A percentile compares a stretch with the other conserved stretches of the same genome.
Conservation (phyloP, 2,888 invertebrate genomes). For the Leptinotarsa rubiginosa region DNA sequence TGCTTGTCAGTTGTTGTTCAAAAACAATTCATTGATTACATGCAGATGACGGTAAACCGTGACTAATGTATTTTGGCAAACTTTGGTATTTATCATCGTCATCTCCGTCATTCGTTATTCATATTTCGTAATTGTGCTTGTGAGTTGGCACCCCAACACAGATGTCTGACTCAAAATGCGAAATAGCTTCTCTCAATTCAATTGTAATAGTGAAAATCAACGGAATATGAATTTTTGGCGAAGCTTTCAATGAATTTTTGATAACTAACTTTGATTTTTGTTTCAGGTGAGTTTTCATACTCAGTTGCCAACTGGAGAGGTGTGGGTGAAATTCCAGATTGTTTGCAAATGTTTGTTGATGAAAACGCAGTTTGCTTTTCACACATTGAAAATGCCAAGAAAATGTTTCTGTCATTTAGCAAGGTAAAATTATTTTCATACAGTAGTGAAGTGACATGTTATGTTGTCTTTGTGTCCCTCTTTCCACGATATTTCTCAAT, state of each 20-base stretch:
- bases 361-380: too few relatives aligned
- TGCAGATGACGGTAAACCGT: not conserved
- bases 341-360: too few relatives aligned
- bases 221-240: not conserved
- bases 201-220: not conserved
- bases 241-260: too few relatives aligned
- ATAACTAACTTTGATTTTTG: not conserved
- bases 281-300: slow-evolving; percentile 3
- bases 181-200: too few relatives aligned
- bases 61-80: slow-evolving; percentile 9
- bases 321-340: not conserved
- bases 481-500: too few relatives aligned
- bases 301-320: not conserved
- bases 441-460: too few relatives aligned
- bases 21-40: not conserved
- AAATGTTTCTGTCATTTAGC: too few relatives aligned
- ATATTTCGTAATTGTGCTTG: not conserved
- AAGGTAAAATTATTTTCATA: too few relatives aligned
- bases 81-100: not conserved
- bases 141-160: too few relatives aligned
- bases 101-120: not conserved
- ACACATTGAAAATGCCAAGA: too few relatives aligned
- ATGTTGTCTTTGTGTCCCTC: too few relatives aligned
- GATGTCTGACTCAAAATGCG: too few relatives aligned
- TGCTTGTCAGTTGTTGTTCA: not conserved